Evolutionary conservation across 1,140 invertebrate genomes (phyloP).

Genomic region (Sycobia sp.): DNA sequence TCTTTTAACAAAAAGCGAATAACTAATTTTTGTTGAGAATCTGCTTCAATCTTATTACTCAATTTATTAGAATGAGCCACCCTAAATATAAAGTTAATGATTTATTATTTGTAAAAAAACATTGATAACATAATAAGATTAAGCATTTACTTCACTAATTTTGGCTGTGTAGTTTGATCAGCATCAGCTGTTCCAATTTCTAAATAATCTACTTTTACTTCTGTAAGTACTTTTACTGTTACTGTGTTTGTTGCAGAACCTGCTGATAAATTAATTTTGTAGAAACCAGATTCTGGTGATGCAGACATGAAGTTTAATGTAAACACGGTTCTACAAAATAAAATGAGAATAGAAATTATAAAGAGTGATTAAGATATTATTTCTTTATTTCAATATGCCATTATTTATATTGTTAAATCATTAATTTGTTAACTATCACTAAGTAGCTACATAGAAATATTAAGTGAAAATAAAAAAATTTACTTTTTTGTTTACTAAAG

Average conservation of each 20-base stretch:
- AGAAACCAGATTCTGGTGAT: conserved; percentile 82
- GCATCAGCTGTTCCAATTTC: conserved; percentile 90
- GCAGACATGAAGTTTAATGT: conserved; percentile 80
- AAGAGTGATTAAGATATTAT: neutral
- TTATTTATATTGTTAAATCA: conserved; percentile 23
- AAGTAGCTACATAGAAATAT: too few species aligned
- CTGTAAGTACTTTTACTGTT: conserved; percentile 74
- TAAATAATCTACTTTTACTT: conserved; percentile 75
- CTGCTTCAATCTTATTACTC: conserved; percentile 73
- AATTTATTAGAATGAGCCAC: conserved; percentile 76
- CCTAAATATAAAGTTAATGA: conserved; percentile 54
- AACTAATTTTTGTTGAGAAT: conserved; percentile 87
- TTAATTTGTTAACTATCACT: too few species aligned
- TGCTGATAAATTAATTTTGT: conserved; percentile 79
- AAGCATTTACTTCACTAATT: conserved; percentile 68
- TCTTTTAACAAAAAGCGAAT: conserved; percentile 84
- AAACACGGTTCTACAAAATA: conserved; percentile 68
- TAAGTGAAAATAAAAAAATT: conserved; percentile 5
- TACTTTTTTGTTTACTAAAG: too few species aligned
- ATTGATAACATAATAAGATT: conserved; percentile 7
- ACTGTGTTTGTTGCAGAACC: conserved; percentile 69
- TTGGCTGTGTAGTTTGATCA: conserved; percentile 82
- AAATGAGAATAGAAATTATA: conserved; percentile 14
- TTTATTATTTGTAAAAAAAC: neutral
- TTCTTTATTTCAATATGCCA: neutral